These are phyloP conservation scores for Struthio camelus DNA, from an alignment of 2,113 vertebrate species.

Conservation along the genomic window DNA sequence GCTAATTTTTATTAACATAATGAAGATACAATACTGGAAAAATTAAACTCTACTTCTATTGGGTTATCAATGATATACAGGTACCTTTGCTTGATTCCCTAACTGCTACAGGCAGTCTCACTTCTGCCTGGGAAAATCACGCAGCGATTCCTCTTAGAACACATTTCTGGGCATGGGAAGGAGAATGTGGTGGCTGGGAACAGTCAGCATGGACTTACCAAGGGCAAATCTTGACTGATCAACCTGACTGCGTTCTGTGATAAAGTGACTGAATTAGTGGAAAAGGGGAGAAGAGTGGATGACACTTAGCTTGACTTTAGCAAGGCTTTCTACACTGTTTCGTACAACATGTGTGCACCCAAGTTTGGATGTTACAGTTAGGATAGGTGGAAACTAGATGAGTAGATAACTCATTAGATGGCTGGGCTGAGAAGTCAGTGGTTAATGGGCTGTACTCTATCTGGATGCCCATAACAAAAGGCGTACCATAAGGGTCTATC, in stretches of 20 bases:
- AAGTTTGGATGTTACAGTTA: background rate
- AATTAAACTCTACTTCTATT: background rate
- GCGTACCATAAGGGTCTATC: background rate
- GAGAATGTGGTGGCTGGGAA: background rate
- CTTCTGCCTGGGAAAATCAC: background rate
- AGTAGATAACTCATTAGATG: background rate
- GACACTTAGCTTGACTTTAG: background rate
- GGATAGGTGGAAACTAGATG: background rate
- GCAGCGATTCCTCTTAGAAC: background rate
- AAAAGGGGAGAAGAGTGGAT: background rate
- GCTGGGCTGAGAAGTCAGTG: background rate
- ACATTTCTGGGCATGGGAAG: background rate
- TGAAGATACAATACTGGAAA: background rate
- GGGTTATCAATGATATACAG: background rate
- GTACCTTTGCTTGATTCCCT: background rate
- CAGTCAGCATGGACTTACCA: background rate
- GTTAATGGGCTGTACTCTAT: background rate
- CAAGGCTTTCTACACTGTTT: background rate
- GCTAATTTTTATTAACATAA: background rate
- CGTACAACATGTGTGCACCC: background rate
- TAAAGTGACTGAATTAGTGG: background rate
- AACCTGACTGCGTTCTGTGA: background rate
- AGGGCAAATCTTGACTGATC: background rate
- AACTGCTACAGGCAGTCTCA: background rate
- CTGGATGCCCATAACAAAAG: background rate